A percentile compares a stretch with the other conserved stretches of the same genome.
Conservation (phyloP, 2,797 vertebrate species). For the Coranthus polyacanthus region DNA sequence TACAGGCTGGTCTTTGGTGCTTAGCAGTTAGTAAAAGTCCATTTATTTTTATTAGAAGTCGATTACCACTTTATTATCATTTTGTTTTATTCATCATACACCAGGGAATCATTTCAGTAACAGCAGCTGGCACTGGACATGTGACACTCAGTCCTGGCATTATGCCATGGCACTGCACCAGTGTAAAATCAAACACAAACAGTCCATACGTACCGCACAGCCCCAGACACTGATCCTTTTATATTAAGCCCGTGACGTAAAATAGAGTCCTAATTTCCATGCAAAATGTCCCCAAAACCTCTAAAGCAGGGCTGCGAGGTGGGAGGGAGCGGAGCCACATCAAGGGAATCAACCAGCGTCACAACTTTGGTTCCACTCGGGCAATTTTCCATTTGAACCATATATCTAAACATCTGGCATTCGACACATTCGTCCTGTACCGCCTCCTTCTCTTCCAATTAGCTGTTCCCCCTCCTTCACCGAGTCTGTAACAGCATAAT, state of each 20-base stretch:
- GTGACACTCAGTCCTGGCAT: conserved; percentile 40
- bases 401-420: conserved; percentile 74
- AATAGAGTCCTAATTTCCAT: conserved; percentile 71
- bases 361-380: conserved; percentile 68
- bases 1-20: conserved; percentile 16
- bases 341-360: conserved; percentile 73
- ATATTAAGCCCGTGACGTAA: conserved; percentile 69
- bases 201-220: conserved; percentile 19
- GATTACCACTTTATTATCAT: conserved; percentile 58
- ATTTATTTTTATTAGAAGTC: conserved; percentile 49
- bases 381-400: conserved; percentile 70
- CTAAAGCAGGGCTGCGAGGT: conserved; percentile 65
- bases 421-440: conserved; percentile 59
- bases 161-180: conserved; percentile 15
- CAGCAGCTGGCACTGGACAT: conserved; percentile 45
- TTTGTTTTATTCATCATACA: conserved; percentile 51
- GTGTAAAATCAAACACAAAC: conserved; percentile 24
- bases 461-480: conserved; percentile 15
- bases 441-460: conserved; percentile 60
- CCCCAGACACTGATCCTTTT: conserved; percentile 50
- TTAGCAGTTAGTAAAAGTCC: conserved; percentile 34
- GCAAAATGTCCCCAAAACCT: conserved; percentile 68
- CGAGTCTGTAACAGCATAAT: conserved; percentile 22
- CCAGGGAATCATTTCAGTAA: conserved; percentile 39
- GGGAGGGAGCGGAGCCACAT: conserved; percentile 72